A percentile compares a stretch with the other conserved stretches of the same genome.
These are phyloP conservation scores for Peromyscus leucopus DNA, from an alignment of 2,113 vertebrate genomes.

Conservation along the genomic window DNA sequence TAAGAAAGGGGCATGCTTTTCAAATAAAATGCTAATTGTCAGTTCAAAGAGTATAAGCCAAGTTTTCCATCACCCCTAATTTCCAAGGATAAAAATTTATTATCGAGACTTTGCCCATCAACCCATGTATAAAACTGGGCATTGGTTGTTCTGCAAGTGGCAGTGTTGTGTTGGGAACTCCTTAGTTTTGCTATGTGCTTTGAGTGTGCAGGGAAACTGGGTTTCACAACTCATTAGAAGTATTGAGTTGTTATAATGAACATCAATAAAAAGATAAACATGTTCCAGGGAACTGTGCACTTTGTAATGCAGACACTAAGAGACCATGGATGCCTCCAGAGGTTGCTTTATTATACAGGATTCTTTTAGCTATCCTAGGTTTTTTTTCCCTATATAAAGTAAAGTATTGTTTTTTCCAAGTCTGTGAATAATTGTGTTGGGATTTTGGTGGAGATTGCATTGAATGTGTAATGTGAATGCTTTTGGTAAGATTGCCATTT, in stretches of 20 bases:
- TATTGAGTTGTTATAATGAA: neutral
- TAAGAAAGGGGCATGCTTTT: neutral
- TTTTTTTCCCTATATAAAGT: too few relatives aligned
- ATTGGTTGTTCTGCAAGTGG: neutral
- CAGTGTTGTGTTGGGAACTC: accelerated
- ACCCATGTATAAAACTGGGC: neutral
- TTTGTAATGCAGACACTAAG: too few relatives aligned
- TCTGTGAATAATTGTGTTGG: too few relatives aligned
- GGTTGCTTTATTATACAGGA: too few relatives aligned
- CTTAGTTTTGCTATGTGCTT: neutral
- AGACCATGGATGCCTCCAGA: too few relatives aligned
- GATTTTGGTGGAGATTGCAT: too few relatives aligned
- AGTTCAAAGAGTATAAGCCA: neutral
- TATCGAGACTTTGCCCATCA: neutral
- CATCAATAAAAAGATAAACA: neutral
- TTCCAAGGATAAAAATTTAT: neutral
- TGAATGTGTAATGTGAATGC: too few relatives aligned
- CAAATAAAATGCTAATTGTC: neutral
- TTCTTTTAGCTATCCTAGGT: too few relatives aligned
- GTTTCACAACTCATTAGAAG: neutral
- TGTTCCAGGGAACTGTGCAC: neutral
- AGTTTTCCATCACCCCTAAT: neutral
- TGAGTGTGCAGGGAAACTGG: accelerated
- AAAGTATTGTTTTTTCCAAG: too few relatives aligned
- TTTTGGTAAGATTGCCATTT: too few relatives aligned